Evolutionary conservation across 2,113 vertebrate species (phyloP).

Genomic region (Dasyurus viverrinus): DNA sequence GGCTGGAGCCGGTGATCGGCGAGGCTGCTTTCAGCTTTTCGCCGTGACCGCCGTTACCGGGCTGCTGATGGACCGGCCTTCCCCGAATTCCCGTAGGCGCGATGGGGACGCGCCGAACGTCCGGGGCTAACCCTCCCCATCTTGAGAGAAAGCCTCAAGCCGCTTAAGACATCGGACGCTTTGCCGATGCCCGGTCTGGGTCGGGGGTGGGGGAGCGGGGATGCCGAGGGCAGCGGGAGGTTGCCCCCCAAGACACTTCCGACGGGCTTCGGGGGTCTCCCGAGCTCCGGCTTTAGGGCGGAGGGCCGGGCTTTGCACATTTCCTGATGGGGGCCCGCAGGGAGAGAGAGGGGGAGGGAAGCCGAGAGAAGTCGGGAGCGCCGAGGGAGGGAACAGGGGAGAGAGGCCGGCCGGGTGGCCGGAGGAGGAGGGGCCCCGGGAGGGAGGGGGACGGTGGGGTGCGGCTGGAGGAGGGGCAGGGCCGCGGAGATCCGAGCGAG

Average conservation of each 20-base stretch:
- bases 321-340: background rate
- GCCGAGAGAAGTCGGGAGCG: slow-evolving; percentile 47
- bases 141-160: background rate
- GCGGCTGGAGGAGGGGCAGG: slow-evolving; percentile 65
- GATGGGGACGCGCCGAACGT: background rate
- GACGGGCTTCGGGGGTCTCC: slow-evolving; percentile 76
- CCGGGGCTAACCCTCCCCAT: background rate
- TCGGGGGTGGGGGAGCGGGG: accelerated
- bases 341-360: slow-evolving; percentile 54
- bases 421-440: slow-evolving; percentile 52
- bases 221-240: background rate
- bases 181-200: accelerated
- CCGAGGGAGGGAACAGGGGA: slow-evolving; percentile 51
- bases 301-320: background rate
- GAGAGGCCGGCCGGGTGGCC: slow-evolving; percentile 54
- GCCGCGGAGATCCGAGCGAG: slow-evolving; percentile 63
- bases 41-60: background rate
- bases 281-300: slow-evolving; percentile 15
- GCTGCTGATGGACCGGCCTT: background rate
- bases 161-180: background rate
- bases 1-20: background rate
- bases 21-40: background rate
- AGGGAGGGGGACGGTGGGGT: slow-evolving; percentile 59
- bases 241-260: slow-evolving; percentile 74
- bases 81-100: background rate